Evolutionary conservation across 2,113 vertebrate species (phyloP).

Genomic region (Pipa parva): DNA sequence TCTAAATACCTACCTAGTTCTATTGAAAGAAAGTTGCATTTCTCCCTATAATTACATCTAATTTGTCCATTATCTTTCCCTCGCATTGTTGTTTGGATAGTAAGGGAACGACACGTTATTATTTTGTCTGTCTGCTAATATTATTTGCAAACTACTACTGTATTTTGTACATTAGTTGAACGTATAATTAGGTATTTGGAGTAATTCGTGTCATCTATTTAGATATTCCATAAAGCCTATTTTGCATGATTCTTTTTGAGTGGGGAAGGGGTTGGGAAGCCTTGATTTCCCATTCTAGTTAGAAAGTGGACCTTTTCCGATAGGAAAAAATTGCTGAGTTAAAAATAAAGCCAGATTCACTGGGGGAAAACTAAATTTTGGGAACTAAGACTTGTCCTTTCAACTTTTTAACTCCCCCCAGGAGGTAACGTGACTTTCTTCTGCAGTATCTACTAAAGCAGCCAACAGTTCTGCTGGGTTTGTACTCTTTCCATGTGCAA

Average conservation of each 20-base stretch:
- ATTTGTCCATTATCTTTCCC: conserved; percentile 55
- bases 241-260: conserved; percentile 41
- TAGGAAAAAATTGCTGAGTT: not conserved
- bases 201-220: conserved; percentile 49
- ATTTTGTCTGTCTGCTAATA: conserved; percentile 55
- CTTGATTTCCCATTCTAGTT: not conserved
- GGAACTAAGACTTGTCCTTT: not conserved
- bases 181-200: conserved; percentile 50
- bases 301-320: not conserved
- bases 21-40: conserved; percentile 44
- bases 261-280: not conserved
- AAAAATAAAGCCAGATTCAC: too few species aligned
- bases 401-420: too few species aligned
- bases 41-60: conserved; percentile 52
- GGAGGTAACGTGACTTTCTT: too few species aligned
- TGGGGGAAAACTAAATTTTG: not conserved
- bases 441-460: too few species aligned
- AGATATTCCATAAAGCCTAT: conserved; percentile 36
- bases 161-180: conserved; percentile 48
- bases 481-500: conserved; percentile 49
- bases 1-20: conserved; percentile 18
- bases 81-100: conserved; percentile 45
- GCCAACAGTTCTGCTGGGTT: too few species aligned
- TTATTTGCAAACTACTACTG: conserved; percentile 54
- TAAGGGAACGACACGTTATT: conserved; percentile 47